Evolutionary conservation across 2,113 vertebrate species (phyloP).

Genomic region (Maccullochella peelii): DNA sequence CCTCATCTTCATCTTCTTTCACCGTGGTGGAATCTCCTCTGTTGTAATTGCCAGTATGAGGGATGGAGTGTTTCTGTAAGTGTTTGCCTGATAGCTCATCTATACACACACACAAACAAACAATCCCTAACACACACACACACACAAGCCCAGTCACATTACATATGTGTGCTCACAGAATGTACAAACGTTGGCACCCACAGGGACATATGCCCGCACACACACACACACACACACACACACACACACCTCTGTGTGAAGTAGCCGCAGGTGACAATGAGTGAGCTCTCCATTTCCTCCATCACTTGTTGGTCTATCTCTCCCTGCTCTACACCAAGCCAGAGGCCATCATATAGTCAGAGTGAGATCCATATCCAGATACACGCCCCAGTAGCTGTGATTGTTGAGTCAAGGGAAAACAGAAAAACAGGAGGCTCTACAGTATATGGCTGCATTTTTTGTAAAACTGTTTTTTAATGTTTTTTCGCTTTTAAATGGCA

Average conservation of each 20-base stretch:
- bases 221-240: neutral
- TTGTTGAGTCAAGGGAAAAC: slow-evolving; percentile 4
- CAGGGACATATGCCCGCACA: neutral
- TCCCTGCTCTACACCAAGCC: slow-evolving; percentile 20
- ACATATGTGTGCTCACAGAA: slow-evolving; percentile 12
- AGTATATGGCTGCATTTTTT: neutral
- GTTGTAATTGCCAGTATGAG: slow-evolving; percentile 23
- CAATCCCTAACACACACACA: neutral
- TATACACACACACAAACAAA: neutral
- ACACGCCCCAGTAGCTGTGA: slow-evolving; percentile 14
- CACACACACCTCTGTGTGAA: slow-evolving; percentile 29
- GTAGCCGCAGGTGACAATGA: slow-evolving; percentile 66
- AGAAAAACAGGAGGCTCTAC: neutral
- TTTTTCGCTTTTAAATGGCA: slow-evolving; percentile 4
- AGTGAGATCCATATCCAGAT: slow-evolving; percentile 48
- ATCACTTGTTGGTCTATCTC: slow-evolving; percentile 34
- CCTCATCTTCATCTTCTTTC: slow-evolving; percentile 23
- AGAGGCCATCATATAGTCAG: slow-evolving; percentile 19
- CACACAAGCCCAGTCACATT: neutral
- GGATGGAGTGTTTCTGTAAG: slow-evolving; percentile 63
- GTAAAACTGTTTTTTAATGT: too few species aligned
- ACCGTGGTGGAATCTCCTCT: slow-evolving; percentile 29
- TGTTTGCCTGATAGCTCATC: slow-evolving; percentile 37
- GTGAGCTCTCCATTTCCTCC: slow-evolving; percentile 54
- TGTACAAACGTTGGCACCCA: slow-evolving; percentile 18